Evolutionary conservation across 2,113 vertebrate genomes (phyloP), one percentile per base, ranked within the genome.

Genomic region (Psilopogon haemacephalus): DNA sequence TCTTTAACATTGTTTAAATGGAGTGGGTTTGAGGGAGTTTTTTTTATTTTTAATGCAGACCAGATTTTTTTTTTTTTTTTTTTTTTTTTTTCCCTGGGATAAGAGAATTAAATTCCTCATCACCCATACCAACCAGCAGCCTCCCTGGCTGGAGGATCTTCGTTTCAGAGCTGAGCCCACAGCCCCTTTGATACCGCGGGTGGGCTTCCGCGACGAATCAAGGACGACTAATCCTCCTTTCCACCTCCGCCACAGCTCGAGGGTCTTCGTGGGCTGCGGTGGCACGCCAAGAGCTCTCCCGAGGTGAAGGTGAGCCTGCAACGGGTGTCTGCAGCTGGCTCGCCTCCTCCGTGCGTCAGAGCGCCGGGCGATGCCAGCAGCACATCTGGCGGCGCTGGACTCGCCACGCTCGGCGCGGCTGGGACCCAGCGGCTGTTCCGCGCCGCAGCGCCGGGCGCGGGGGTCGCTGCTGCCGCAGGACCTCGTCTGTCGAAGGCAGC

Each of bases 1-100:
- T 93, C 91, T 74, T 89, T 94, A 94, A 77, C 84, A 15, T 94
- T 94, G 92, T 94, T 96, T 95, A 91, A 96, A 94, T 69, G 91
- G 60, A 94, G 86, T 74, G 82, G 59, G 60, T 85, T 95, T 89
- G 87, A 83, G 48, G 74, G 48, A 67, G 82, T 63, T 91, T 94
- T 93, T 92, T 72, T 87, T 96, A 58, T 88, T 96, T 94, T 86
- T 94, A 96, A 96, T 93, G 82, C 58, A 71, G 89, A 96, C 60
- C 95, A 96, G 95, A 96, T 93, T 96, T 92, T 83, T 18, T n/a
- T n/a, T n/a, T n/a, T n/a, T n/a, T n/a, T n/a, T n/a, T n/a, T n/a
- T n/a, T n/a, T n/a, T n/a, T n/a, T n/a, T n/a, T n/a, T n/a, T n/a
- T n/a, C n/a, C n/a, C 75, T 54, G 37, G 94, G 89, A 67, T 83